Evolutionary conservation across 2,888 invertebrate genomes (phyloP).

Genomic region (Timema podura): DNA sequence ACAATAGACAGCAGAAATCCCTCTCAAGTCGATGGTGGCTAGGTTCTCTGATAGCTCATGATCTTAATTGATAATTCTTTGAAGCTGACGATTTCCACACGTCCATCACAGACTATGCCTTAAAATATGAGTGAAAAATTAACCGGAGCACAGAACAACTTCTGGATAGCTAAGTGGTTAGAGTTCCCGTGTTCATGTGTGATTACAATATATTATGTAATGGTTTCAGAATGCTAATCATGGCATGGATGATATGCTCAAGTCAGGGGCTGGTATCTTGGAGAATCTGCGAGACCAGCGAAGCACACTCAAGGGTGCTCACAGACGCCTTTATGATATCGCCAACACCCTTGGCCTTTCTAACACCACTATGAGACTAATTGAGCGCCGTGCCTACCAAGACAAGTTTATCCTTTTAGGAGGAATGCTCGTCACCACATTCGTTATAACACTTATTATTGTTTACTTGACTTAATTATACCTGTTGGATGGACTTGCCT

Average conservation of each 20-base stretch:
- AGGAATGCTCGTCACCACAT: conserved; percentile 78
- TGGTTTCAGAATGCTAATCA: conserved; percentile 62
- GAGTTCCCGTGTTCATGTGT: no score
- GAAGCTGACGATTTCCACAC: no score
- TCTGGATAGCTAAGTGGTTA: no score
- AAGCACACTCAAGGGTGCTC: conserved; percentile 79
- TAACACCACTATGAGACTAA: conserved; percentile 91
- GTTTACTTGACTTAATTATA: conserved; percentile 38
- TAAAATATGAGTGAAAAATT: no score
- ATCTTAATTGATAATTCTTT: no score
- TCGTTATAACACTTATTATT: conserved; percentile 76
- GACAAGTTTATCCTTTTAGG: conserved; percentile 85
- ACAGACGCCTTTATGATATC: conserved; percentile 79
- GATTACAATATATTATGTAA: conserved; percentile 7
- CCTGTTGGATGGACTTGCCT: not conserved
- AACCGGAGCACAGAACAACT: no score
- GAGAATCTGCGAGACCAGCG: conserved; percentile 80
- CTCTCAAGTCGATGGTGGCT: no score
- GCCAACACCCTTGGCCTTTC: conserved; percentile 90
- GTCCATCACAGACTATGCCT: no score
- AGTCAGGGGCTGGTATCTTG: conserved; percentile 69
- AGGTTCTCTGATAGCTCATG: no score
- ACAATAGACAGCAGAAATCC: no score
- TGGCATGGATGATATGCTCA: conserved; percentile 84
- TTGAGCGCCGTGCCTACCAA: conserved; percentile 80